A percentile compares a stretch with the other conserved stretches of the same genome.
These are phyloP conservation scores for Eupsilia transversa DNA, from an alignment of 2,888 invertebrate species.

Conservation along the genomic window DNA sequence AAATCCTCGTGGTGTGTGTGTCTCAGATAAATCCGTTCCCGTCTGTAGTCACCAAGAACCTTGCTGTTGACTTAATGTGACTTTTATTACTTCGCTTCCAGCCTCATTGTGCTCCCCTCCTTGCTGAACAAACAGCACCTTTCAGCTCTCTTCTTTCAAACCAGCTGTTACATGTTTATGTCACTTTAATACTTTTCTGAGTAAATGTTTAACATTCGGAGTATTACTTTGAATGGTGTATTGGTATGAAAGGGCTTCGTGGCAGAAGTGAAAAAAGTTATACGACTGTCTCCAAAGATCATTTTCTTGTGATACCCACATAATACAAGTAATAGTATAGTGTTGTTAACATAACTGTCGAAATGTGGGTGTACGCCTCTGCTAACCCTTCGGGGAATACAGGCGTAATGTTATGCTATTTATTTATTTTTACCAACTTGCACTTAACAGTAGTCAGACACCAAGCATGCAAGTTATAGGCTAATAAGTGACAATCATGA, in stretches of 20 bases:
- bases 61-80: constrained; percentile 87
- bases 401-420: too few species aligned
- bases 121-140: constrained; percentile 73
- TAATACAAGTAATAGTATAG: background rate
- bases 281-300: constrained; percentile 32
- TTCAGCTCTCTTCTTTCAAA: constrained; percentile 69
- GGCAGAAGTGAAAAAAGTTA: constrained; percentile 34
- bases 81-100: constrained; percentile 86
- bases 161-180: constrained; percentile 69
- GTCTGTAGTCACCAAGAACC: constrained; percentile 73
- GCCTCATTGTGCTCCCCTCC: constrained; percentile 80
- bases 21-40: constrained; percentile 78
- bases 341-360: too few species aligned
- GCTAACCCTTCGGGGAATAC: too few species aligned
- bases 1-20: constrained; percentile 54
- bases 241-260: constrained; percentile 35
- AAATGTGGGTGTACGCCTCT: too few species aligned
- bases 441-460: too few species aligned
- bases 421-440: too few species aligned
- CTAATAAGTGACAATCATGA: too few species aligned
- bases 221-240: constrained; percentile 39
- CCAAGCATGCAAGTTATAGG: too few species aligned
- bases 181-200: constrained; percentile 67
- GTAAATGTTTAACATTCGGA: constrained; percentile 52
- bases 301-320: constrained; percentile 10